These are phyloP conservation scores for Tringa solitaria DNA, from an alignment of 2,113 vertebrate genomes.

Conservation along the genomic window DNA sequence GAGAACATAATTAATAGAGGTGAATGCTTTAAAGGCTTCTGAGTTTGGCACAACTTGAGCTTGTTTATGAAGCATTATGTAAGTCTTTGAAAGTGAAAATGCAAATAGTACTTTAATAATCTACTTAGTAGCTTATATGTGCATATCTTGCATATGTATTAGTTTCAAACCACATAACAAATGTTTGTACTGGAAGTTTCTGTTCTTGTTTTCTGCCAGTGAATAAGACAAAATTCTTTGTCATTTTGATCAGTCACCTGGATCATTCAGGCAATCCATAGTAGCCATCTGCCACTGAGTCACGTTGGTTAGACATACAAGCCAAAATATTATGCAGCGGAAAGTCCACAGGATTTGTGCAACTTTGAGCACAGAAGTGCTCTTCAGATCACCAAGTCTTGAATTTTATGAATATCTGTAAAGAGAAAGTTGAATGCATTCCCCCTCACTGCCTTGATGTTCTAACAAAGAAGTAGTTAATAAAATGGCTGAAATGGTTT, in stretches of 20 bases:
- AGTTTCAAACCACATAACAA: neutral
- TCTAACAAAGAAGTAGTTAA: neutral
- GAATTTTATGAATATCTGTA: neutral
- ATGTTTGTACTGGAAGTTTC: neutral
- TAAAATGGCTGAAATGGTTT: neutral
- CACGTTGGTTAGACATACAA: fast-evolving
- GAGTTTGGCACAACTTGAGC: neutral
- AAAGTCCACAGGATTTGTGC: neutral
- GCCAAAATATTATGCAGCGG: neutral
- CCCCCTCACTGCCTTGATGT: neutral
- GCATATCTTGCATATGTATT: neutral
- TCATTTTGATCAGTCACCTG: neutral
- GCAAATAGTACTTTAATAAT: neutral
- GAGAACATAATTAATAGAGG: neutral
- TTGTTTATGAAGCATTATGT: neutral
- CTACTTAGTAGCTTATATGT: neutral
- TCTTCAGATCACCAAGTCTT: neutral
- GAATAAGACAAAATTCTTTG: neutral
- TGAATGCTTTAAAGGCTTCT: neutral
- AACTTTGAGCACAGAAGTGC: neutral
- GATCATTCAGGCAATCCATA: neutral
- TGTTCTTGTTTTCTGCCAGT: neutral
- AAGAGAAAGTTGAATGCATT: neutral
- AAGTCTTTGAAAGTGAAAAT: neutral
- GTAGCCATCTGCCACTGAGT: neutral